Conservation (phyloP, 1,140 invertebrate genomes). For the Magallana gigas region DNA sequence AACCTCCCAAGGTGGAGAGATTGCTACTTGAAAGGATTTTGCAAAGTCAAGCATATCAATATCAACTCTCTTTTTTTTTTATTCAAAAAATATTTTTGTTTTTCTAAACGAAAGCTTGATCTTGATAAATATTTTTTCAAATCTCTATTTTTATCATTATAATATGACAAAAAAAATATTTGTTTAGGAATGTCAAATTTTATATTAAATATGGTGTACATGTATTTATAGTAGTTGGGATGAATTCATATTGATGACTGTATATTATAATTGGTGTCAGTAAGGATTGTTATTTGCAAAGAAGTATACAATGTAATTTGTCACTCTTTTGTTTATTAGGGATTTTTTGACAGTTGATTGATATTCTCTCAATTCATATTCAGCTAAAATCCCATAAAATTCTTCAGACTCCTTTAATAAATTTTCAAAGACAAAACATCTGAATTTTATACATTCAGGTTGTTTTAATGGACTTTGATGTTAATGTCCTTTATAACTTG, state of each 20-base stretch:
- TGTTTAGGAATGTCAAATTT: neutral
- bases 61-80: too few relatives aligned
- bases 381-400: neutral
- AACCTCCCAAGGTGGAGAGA: too few relatives aligned
- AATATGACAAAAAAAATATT: neutral
- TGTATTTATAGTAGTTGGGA: too few relatives aligned
- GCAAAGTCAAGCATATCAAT: too few relatives aligned
- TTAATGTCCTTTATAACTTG: neutral
- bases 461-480: neutral
- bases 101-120: neutral
- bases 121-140: neutral
- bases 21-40: too few relatives aligned
- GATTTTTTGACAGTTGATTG: neutral
- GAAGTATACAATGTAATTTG: neutral
- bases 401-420: neutral
- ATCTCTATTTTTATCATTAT: neutral
- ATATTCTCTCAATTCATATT: slow-evolving; percentile 1
- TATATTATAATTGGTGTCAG: too few relatives aligned
- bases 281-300: neutral
- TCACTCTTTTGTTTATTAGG: neutral
- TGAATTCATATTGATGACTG: too few relatives aligned
- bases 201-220: too few relatives aligned
- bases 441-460: neutral
- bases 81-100: neutral
- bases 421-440: neutral